Percentiles rank a stretch among this genome's conserved stretches.
These are phyloP conservation scores for Plagodis pulveraria DNA, from an alignment of 2,888 invertebrate genomes.

Conservation along the genomic window DNA sequence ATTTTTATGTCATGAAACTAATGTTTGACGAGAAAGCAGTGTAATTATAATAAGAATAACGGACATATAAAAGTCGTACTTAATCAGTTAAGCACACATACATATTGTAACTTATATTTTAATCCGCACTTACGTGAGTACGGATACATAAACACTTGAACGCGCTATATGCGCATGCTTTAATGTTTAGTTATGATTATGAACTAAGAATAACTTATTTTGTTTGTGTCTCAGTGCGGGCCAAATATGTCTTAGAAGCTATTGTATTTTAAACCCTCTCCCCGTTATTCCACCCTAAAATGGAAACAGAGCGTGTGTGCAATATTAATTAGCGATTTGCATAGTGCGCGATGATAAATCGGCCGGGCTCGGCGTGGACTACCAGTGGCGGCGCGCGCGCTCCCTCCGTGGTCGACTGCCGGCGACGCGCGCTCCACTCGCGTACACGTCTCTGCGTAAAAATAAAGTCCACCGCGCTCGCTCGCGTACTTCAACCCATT, in stretches of 20 bases:
- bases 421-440: conserved; percentile 73
- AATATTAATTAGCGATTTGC: conserved; percentile 81
- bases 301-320: conserved; percentile 67
- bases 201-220: conserved; percentile 46
- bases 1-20: too few species aligned
- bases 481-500: conserved; percentile 81
- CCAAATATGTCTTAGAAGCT: conserved; percentile 60
- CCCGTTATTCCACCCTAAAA: conserved; percentile 77
- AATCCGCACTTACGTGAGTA: conserved; percentile 12
- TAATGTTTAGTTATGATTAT: conserved; percentile 36
- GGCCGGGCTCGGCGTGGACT: conserved; percentile 58
- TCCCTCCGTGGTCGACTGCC: conserved; percentile 67
- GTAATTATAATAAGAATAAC: too few species aligned
- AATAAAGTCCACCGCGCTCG: conserved; percentile 81
- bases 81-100: too few species aligned
- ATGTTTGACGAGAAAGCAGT: too few species aligned
- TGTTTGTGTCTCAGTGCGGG: conserved; percentile 48
- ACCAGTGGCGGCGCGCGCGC: conserved; percentile 50
- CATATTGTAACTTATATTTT: background rate
- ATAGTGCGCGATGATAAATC: conserved; percentile 72
- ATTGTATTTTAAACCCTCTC: conserved; percentile 68
- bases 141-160: conserved; percentile 8
- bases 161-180: conserved; percentile 27
- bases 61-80: too few species aligned
- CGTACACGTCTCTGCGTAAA: conserved; percentile 81